A percentile compares a stretch with the other conserved stretches of the same genome.
Conservation (phyloP, 2,113 vertebrate genomes). For the Synodontis membranacea region DNA sequence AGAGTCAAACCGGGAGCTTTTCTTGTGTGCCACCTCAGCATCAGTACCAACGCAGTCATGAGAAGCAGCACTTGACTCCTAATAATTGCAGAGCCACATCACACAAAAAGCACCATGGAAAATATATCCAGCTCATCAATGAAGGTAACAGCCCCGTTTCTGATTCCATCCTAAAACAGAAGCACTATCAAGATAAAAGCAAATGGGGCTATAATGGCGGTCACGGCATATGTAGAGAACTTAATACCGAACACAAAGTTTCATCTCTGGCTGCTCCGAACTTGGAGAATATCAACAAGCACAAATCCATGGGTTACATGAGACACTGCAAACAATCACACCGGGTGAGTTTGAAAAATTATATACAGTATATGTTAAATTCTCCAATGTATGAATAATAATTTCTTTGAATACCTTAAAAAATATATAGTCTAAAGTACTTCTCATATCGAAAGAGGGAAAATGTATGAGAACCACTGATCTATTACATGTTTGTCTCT, state of each 20-base stretch:
- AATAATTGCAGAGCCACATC: slow-evolving; percentile 51
- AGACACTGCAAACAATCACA: slow-evolving; percentile 47
- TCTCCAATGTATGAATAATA: not conserved
- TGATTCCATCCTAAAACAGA: slow-evolving; percentile 58
- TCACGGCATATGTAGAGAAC: slow-evolving; percentile 16
- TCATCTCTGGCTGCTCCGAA: slow-evolving; percentile 54
- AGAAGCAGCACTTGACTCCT: slow-evolving; percentile 22
- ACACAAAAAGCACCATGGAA: slow-evolving; percentile 48
- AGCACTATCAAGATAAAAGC: slow-evolving; percentile 45
- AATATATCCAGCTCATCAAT: slow-evolving; percentile 50
- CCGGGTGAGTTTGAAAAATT: slow-evolving; percentile 58
- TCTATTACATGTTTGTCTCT: not conserved
- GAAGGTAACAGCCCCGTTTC: slow-evolving; percentile 69
- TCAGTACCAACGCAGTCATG: not conserved
- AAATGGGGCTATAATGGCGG: slow-evolving; percentile 43
- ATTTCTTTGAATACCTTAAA: not conserved
- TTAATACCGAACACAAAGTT: slow-evolving; percentile 38
- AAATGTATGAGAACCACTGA: not conserved
- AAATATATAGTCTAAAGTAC: not conserved
- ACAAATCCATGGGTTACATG: slow-evolving; percentile 44
- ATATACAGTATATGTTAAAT: not conserved
- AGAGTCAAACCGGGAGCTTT: not conserved
- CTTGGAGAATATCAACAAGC: slow-evolving; percentile 57
- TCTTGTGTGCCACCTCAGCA: not conserved
- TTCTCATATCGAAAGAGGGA: not conserved